Percentiles rank a stretch among this genome's conserved stretches.
Conservation (phyloP, 2,797 vertebrate species). For the Centropyge bicolor region DNA sequence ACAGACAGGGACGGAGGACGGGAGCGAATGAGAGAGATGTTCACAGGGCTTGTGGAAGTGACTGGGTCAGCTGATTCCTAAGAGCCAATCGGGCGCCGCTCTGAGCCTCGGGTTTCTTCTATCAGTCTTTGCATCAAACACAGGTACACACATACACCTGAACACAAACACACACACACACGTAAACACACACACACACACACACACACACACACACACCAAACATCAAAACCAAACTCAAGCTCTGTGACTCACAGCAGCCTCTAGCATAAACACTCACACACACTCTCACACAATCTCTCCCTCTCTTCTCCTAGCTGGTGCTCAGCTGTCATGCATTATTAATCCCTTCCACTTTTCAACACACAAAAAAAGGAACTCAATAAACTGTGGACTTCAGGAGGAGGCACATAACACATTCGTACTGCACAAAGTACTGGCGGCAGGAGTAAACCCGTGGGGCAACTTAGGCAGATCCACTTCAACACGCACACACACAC, state of each 20-base stretch:
- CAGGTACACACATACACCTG: conserved; percentile 33
- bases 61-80: conserved; percentile 66
- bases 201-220: conserved; percentile 22
- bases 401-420: conserved; percentile 52
- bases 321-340: conserved; percentile 78
- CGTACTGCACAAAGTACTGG: conserved; percentile 49
- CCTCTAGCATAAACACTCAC: conserved; percentile 76
- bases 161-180: conserved; percentile 25
- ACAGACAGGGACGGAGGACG: conserved; percentile 19
- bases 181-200: conserved; percentile 38
- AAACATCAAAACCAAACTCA: conserved; percentile 64
- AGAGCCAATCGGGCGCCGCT: conserved; percentile 51
- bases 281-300: conserved; percentile 32
- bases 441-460: conserved; percentile 42
- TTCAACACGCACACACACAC: conserved; percentile 12
- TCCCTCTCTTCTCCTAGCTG: conserved; percentile 55
- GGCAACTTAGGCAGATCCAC: conserved; percentile 46
- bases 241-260: conserved; percentile 68
- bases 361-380: conserved; percentile 31
- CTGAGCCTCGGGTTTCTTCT: conserved; percentile 42
- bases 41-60: conserved; percentile 52
- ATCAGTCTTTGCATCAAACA: conserved; percentile 61
- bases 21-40: conserved; percentile 36
- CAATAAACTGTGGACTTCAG: conserved; percentile 60
- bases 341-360: conserved; percentile 78